Conservation (phyloP, 2,113 vertebrate species). For the Cephalopholis sonnerati region DNA sequence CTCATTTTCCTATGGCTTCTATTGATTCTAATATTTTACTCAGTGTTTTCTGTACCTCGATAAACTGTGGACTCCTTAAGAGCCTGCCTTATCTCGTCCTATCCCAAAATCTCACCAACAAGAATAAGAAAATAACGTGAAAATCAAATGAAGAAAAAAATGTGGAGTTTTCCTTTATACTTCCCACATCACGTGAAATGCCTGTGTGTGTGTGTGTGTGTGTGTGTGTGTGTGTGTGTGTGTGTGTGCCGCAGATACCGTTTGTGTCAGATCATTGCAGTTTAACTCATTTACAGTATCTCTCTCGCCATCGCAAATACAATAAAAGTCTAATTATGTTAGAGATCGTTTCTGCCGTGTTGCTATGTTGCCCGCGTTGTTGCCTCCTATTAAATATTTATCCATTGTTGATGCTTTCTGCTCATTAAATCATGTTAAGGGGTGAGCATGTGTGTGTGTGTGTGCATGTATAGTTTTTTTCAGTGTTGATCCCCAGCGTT, state of each 20-base stretch:
- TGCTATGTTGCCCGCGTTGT: neutral
- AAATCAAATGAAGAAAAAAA: neutral
- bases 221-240: neutral
- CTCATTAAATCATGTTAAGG: slow-evolving; percentile 21
- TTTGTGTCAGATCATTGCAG: neutral
- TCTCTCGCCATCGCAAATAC: slow-evolving; percentile 21
- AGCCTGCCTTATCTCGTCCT: too few relatives aligned
- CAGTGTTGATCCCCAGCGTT: neutral
- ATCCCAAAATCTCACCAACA: too few relatives aligned
- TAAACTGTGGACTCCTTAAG: too few relatives aligned
- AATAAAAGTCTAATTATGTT: slow-evolving; percentile 33
- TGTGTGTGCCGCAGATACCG: slow-evolving; percentile 1
- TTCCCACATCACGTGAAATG: neutral
- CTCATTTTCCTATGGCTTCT: neutral
- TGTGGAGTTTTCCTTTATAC: neutral
- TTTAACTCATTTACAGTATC: slow-evolving; percentile 5
- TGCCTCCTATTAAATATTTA: slow-evolving; percentile 34
- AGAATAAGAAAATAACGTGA: too few relatives aligned
- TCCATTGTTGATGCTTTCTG: slow-evolving; percentile 10
- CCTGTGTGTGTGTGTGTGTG: neutral
- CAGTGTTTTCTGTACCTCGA: too few relatives aligned
- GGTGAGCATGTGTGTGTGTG: neutral
- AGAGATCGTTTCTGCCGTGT: slow-evolving; percentile 1
- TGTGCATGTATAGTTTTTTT: neutral
- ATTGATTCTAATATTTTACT: neutral